Evolutionary conservation across 2,888 invertebrate genomes (phyloP), one percentile per base, ranked within the genome.

Genomic region (Eilema caniola): DNA sequence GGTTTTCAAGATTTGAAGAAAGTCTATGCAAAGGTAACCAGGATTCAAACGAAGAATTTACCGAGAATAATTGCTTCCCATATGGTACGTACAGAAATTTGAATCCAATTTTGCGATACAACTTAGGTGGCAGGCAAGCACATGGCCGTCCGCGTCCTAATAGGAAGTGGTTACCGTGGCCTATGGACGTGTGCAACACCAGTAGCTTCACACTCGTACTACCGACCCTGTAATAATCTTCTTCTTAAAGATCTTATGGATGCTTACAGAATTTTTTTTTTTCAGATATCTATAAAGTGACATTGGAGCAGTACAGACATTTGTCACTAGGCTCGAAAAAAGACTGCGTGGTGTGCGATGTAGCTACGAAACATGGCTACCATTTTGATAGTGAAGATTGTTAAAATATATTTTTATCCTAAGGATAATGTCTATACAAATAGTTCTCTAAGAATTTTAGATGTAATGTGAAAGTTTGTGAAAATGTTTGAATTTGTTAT

Each of bases 341-440:
- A 80, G 79, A 85, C 0, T 91, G 91, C 67, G 41, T 83, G 0
- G 90, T 91, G 0, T 92, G 92, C 60, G 20, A 79, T 20, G 67
- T 80, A 0, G 56, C 76, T 7, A 75, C 76, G 0, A 76, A 78
- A 69, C 78, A 80, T 69, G 78, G 80, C 20, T 82, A 72, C 47
- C 59, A 74, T 59, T 61, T 84, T 24, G 53, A 75, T 8, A 53
- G 66, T 10, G 62, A 56, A 12, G 20, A 64, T 20, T 63, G 20
- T 28, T 41, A 28, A 53, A 66, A 53, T 14, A 23, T 20, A 14
- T 23, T 23, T 57, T n/a, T 20, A 61, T n/a, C 25, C 31, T 20
- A 47, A 47, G 47, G 47, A 47, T 47, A 47, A 47, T 47, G 20
- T 47, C 47, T 20, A 7, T 20, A 47, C 20, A 47, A 3, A 47